These are phyloP conservation scores for Cantharis rufa DNA, from an alignment of 2,888 invertebrate species.

Conservation along the genomic window DNA sequence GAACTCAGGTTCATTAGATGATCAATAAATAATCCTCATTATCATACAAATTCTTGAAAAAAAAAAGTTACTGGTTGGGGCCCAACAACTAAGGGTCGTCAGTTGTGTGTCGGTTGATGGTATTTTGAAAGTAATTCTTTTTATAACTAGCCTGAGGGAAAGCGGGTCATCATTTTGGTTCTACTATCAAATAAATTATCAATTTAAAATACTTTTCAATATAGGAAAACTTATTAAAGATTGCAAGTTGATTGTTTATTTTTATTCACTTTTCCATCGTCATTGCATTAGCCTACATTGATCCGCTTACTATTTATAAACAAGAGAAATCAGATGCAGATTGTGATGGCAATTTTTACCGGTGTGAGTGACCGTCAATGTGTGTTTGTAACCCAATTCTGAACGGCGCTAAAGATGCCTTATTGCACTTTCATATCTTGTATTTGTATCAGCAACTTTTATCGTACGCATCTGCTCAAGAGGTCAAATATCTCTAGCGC, in stretches of 20 bases:
- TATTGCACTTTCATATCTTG: conserved; percentile 40
- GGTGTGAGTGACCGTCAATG: conserved; percentile 44
- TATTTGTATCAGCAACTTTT: conserved; percentile 30
- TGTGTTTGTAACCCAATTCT: conserved; percentile 48
- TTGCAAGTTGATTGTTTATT: conserved; percentile 21
- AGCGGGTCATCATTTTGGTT: not conserved
- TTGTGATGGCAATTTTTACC: conserved; percentile 35
- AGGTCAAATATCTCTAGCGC: conserved; percentile 21
- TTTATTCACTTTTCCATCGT: conserved; percentile 30
- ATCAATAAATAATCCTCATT: conserved; percentile 4
- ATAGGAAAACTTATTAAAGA: conserved; percentile 2
- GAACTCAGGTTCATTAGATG: conserved; percentile 12
- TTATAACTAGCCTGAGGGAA: not conserved
- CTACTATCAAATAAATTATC: not conserved
- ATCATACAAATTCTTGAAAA: conserved; percentile 6
- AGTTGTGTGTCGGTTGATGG: not conserved
- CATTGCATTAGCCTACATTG: conserved; percentile 24
- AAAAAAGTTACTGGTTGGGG: not conserved
- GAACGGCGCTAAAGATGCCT: conserved; percentile 40
- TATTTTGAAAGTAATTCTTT: not conserved
- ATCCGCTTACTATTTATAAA: conserved; percentile 48
- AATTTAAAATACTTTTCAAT: not conserved
- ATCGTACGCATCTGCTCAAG: conserved; percentile 27
- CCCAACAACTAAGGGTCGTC: not conserved
- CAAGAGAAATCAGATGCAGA: conserved; percentile 47